Conservation (phyloP, 2,888 invertebrate species). For the Macaria liturata region DNA sequence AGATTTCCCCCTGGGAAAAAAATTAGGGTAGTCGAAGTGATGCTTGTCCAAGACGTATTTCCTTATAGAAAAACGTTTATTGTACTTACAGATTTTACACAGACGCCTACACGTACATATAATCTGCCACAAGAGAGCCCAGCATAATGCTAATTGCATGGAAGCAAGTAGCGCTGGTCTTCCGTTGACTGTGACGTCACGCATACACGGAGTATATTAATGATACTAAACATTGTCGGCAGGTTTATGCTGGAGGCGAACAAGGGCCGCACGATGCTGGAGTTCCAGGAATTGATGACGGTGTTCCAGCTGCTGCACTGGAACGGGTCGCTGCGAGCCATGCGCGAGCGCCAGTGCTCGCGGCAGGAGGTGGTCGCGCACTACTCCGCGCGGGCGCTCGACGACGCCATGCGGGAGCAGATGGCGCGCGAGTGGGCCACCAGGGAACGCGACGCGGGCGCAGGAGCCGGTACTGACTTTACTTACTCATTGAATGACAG, state of each 20-base stretch:
- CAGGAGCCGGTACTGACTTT: conserved; percentile 61
- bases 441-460: conserved; percentile 56
- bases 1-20: too few species aligned
- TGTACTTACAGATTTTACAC: too few species aligned
- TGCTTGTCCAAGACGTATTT: too few species aligned
- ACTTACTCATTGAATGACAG: too few species aligned
- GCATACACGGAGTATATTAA: too few species aligned
- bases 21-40: too few species aligned
- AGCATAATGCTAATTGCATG: too few species aligned
- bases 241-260: conserved; percentile 91
- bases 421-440: conserved; percentile 98
- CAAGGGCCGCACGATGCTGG: conserved; percentile 96
- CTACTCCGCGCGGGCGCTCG: conserved; percentile 95
- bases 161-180: too few species aligned
- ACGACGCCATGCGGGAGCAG: conserved; percentile 97
- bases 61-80: too few species aligned
- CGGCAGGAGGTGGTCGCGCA: conserved; percentile 95
- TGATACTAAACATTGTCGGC: conserved; percentile 18
- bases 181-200: too few species aligned
- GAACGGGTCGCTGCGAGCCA: conserved; percentile 98
- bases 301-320: conserved; percentile 97
- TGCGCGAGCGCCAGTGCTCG: conserved; percentile 97
- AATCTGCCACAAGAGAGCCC: too few species aligned
- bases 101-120: too few species aligned
- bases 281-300: conserved; percentile 99